Percentiles rank a stretch among this genome's conserved stretches.
phyloP scores from a whole-genome alignment of 2,888 invertebrate genomes.

The Sarcophaga variegata region DNA sequence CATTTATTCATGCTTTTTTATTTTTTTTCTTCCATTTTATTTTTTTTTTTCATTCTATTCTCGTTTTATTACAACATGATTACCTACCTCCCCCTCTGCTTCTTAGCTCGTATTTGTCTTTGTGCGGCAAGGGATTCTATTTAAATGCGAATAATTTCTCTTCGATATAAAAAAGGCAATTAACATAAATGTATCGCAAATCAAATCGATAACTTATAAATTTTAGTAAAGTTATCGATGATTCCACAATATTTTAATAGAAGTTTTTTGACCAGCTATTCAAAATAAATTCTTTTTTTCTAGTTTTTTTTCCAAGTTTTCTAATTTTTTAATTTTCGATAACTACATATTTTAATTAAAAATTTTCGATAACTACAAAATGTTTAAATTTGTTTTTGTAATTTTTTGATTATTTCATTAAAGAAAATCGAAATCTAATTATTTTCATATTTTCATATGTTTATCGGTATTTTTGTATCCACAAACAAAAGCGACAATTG shows the following conservation, averaged over 20 bases:
- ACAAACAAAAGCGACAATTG: too few species aligned
- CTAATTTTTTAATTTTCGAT: too few species aligned
- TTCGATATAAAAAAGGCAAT: not conserved
- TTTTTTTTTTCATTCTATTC: not conserved
- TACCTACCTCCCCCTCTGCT: slow-evolving; percentile 6
- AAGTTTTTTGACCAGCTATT: not conserved
- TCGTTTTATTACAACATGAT: slow-evolving; percentile 24
- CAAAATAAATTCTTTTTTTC: too few species aligned
- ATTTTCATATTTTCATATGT: too few species aligned
- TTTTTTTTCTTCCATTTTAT: not conserved
- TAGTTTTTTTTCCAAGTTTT: too few species aligned
- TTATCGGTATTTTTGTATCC: too few species aligned
- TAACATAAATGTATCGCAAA: not conserved
- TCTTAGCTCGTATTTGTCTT: slow-evolving; percentile 34
- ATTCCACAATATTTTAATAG: not conserved
- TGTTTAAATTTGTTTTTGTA: too few species aligned
- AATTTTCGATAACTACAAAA: too few species aligned
- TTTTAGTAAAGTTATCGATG: not conserved
- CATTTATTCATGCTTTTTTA: slow-evolving; percentile 41
- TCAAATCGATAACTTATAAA: not conserved
- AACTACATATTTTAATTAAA: too few species aligned
- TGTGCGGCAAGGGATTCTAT: slow-evolving; percentile 51
- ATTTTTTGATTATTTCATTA: too few species aligned
- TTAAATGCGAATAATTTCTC: not conserved
- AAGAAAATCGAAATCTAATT: too few species aligned